These are phyloP conservation scores for Sinhomidia bicolor DNA, from an alignment of 2,888 invertebrate genomes.

Conservation along the genomic window DNA sequence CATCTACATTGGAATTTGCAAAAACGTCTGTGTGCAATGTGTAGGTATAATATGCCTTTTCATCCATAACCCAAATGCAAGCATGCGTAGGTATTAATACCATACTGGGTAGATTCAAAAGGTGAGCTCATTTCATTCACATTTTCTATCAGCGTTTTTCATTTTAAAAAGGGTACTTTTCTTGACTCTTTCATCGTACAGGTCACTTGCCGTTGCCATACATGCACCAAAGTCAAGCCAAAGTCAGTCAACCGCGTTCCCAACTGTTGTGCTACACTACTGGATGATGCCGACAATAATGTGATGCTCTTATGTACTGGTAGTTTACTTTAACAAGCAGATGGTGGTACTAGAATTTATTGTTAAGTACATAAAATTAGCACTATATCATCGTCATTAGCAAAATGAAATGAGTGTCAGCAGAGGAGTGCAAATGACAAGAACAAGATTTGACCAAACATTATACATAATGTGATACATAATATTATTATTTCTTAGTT, in stretches of 20 bases:
- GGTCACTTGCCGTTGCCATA: background rate
- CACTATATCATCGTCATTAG: slow-evolving; percentile 63
- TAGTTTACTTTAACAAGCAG: slow-evolving; percentile 1
- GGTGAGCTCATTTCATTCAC: background rate
- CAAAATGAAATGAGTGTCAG: slow-evolving; percentile 63
- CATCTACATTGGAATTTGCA: too few species aligned
- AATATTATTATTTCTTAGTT: slow-evolving; percentile 32
- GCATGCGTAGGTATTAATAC: background rate
- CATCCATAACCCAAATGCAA: background rate
- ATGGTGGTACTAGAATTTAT: slow-evolving; percentile 6
- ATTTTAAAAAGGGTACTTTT: slow-evolving; percentile 22
- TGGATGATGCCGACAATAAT: background rate
- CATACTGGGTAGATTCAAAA: background rate
- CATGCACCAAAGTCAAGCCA: too few species aligned
- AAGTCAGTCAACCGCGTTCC: background rate
- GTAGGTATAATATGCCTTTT: background rate
- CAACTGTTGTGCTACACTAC: background rate
- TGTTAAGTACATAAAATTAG: slow-evolving; percentile 43
- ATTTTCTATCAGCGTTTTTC: slow-evolving; percentile 43
- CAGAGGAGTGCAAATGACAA: slow-evolving; percentile 62
- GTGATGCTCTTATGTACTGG: too few species aligned
- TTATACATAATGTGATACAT: slow-evolving; percentile 21
- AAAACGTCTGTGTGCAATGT: too few species aligned
- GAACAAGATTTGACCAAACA: slow-evolving; percentile 62
- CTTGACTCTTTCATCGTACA: background rate